Conservation (phyloP, 2,113 vertebrate genomes). For the Rhizomys pruinosus region DNA sequence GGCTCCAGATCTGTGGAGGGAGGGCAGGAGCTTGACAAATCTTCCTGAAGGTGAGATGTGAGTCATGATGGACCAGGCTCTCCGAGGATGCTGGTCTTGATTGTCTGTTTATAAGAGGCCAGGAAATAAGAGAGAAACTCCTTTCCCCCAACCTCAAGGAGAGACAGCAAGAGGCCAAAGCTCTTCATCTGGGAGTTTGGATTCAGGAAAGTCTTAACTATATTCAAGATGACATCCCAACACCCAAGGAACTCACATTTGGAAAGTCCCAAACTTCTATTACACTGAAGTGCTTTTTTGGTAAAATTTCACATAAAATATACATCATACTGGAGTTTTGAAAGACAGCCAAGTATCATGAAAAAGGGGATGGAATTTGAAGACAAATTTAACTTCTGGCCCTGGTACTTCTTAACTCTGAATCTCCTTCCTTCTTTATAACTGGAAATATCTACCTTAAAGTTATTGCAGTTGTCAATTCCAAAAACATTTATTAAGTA, state of each 20-base stretch:
- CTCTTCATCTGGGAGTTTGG: not conserved
- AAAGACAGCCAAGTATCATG: constrained; percentile 42
- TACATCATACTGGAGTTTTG: constrained; percentile 30
- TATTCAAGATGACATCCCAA: not conserved
- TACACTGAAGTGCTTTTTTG: constrained; percentile 29
- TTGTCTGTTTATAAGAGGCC: not conserved
- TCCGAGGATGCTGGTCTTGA: not conserved
- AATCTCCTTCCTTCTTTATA: constrained; percentile 27
- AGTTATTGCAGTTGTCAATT: constrained; percentile 6
- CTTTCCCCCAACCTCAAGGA: fast-evolving
- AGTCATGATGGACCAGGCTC: not conserved
- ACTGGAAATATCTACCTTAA: not conserved
- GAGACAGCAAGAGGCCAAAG: not conserved
- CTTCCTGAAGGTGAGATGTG: constrained; percentile 50
- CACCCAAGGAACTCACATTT: not conserved
- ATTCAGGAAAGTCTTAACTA: not conserved
- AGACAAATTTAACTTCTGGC: constrained; percentile 50
- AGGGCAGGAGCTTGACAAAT: constrained; percentile 47
- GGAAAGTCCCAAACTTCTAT: constrained; percentile 35
- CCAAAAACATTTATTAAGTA: not conserved
- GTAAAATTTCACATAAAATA: constrained; percentile 64
- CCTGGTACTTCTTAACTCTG: constrained; percentile 36
- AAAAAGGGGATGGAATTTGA: constrained; percentile 2
- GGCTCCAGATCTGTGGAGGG: not conserved
- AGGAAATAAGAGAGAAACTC: not conserved